phyloP scores from a whole-genome alignment of 1,140 invertebrate genomes.

The Limonius californicus region DNA sequence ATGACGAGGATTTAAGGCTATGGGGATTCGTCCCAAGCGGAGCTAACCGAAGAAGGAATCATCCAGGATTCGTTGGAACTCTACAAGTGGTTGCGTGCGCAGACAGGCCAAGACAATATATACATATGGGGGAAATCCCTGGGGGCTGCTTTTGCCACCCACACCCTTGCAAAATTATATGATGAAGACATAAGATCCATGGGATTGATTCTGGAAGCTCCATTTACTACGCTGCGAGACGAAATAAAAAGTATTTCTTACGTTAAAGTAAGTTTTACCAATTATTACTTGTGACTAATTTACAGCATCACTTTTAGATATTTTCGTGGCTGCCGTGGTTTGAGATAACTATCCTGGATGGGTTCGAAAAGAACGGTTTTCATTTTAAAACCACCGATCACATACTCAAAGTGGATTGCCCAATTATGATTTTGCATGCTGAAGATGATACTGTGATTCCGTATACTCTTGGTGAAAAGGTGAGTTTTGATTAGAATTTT shows the following conservation, averaged over 20 bases:
- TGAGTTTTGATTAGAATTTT: too few relatives aligned
- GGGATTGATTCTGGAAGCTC: too few relatives aligned
- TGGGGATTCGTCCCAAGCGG: conserved; percentile 71
- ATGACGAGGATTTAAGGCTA: conserved; percentile 65
- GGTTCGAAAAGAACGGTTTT: conserved; percentile 61
- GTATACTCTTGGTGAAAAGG: too few relatives aligned
- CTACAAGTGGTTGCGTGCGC: conserved; percentile 67
- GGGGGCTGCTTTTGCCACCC: conserved; percentile 61
- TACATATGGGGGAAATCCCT: conserved; percentile 90
- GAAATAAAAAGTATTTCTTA: too few relatives aligned
- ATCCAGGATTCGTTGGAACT: conserved; percentile 75
- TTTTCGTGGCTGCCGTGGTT: conserved; percentile 64
- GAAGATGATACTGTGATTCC: conserved; percentile 63
- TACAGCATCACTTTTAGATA: too few relatives aligned
- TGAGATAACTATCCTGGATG: conserved; percentile 62
- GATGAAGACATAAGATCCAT: too few relatives aligned
- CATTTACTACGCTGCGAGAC: too few relatives aligned
- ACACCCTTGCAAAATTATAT: conserved; percentile 50
- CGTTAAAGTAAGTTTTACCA: too few relatives aligned
- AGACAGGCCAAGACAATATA: conserved; percentile 51
- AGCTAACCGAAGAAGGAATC: conserved; percentile 72
- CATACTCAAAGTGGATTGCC: conserved; percentile 62
- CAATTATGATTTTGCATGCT: conserved; percentile 83
- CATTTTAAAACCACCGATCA: conserved; percentile 67
- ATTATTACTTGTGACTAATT: too few relatives aligned